phyloP scores from a whole-genome alignment of 2,797 vertebrate species.

The Todus mexicanus region DNA sequence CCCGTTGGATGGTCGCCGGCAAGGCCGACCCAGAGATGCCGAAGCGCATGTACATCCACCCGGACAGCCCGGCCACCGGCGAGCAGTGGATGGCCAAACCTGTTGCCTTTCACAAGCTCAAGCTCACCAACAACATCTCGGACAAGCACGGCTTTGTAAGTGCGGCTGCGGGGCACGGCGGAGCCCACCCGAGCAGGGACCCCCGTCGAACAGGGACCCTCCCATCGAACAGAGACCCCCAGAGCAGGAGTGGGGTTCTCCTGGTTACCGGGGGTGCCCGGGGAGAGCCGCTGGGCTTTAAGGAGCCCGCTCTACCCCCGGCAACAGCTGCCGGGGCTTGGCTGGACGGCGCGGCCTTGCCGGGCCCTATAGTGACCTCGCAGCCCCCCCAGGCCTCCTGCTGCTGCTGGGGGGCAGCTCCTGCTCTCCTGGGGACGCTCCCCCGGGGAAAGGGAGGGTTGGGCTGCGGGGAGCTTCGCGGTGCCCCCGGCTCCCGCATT shows the following conservation, averaged over 20 bases:
- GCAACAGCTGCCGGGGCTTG: too few species aligned
- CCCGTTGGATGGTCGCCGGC: slow-evolving; percentile 98
- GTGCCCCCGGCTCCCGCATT: background rate
- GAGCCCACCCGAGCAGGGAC: background rate
- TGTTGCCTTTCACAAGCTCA: slow-evolving; percentile 96
- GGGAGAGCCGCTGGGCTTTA: background rate
- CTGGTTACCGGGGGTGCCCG: background rate
- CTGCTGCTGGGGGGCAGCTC: background rate
- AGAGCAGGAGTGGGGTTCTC: background rate
- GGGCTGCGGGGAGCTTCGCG: background rate
- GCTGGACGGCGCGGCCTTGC: background rate
- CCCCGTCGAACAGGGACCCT: too few species aligned
- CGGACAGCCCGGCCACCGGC: slow-evolving; percentile 94
- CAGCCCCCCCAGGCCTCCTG: background rate
- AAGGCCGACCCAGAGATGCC: slow-evolving; percentile 99
- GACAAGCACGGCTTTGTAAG: slow-evolving; percentile 99
- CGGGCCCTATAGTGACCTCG: background rate
- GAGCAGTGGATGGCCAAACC: slow-evolving; percentile 99
- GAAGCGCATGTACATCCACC: slow-evolving; percentile 98
- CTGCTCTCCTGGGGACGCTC: background rate
- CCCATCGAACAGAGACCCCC: background rate
- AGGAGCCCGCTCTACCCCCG: background rate
- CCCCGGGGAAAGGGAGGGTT: accelerated
- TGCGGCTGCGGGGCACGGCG: slow-evolving; percentile 38
- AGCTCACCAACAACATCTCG: slow-evolving; percentile 98